Base-by-base conservation (phyloP, 2,113 vertebrate genomes). In the Caranx melampygus region DNA sequence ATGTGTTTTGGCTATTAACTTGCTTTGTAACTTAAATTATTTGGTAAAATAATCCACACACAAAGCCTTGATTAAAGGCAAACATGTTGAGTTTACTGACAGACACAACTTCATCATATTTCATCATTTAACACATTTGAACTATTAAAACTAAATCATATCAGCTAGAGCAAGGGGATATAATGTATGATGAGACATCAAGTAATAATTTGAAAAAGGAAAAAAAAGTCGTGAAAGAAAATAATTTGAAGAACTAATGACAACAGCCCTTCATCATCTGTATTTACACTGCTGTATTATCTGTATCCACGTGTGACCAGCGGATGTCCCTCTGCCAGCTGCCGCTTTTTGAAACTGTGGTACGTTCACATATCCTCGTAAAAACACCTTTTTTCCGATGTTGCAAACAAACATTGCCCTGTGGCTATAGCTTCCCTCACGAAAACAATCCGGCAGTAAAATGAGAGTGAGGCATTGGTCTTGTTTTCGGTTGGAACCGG, bases 261-360 rank as follows among this genome's bases (percentile, higher is more conserved):
- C 11, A 37, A 2, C 18, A 42, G 3, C 0, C 1, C 2, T 8
- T 45, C 4, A 16, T 12, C 3, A 60, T 40, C 31, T 13, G 18
- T 40, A 31, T 51, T 74, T 69, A 35, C 2, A 14, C 15, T 16
- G 9, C 6, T 3, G 26, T 21, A 10, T 75, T 60, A 21, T 59
- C 10, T 59, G 37, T 12, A 18, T 37, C 58, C 75, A 69, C 72
- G 60, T 71, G 73, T 72, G 55, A 34, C 70, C 68, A 51, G 54
- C 69, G 34, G 35, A 26, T 64, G 55, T 21, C 55, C n/a, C 40
- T 31, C 59, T 10, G 5, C 72, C 82, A 89, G 86, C 81, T 87
- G 84, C 64, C 80, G 73, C 60, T 79, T 61, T 83, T 14, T 47
- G 7, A 72, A 69, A 65, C 12, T 0, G 31, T 20, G 89, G 2